A percentile compares a stretch with the other conserved stretches of the same genome.
Evolutionary conservation across 2,797 vertebrate genomes (phyloP).

Genomic region (Oceanodroma leucorhoa): DNA sequence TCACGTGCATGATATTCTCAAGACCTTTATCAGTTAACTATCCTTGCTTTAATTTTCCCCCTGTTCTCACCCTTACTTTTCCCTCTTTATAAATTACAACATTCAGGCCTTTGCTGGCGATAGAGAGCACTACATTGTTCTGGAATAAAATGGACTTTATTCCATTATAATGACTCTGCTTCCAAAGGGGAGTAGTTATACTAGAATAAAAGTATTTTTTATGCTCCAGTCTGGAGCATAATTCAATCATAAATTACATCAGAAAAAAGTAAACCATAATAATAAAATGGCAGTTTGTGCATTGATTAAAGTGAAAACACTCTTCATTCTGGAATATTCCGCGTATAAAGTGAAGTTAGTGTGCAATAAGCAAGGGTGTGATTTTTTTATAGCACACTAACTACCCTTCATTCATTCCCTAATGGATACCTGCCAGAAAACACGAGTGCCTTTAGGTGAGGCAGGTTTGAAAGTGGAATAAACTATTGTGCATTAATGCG

Average conservation of each 20-base stretch:
- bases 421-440: constrained; percentile 62
- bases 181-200: constrained; percentile 70
- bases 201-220: constrained; percentile 70
- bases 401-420: constrained; percentile 55
- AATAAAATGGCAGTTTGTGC: constrained; percentile 73
- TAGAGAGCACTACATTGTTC: constrained; percentile 65
- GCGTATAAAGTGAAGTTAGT: constrained; percentile 60
- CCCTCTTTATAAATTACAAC: constrained; percentile 62
- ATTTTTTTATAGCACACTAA: constrained; percentile 62
- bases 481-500: constrained; percentile 32
- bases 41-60: constrained; percentile 56
- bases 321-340: constrained; percentile 67
- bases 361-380: constrained; percentile 62
- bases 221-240: constrained; percentile 68
- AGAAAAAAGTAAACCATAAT: constrained; percentile 71
- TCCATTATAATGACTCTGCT: constrained; percentile 68
- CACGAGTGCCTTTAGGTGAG: constrained; percentile 57
- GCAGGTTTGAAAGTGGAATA: constrained; percentile 34
- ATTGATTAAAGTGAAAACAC: constrained; percentile 75
- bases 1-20: constrained; percentile 36
- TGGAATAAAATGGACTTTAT: constrained; percentile 71
- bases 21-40: constrained; percentile 68
- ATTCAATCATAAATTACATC: constrained; percentile 75
- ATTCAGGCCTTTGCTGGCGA: constrained; percentile 49
- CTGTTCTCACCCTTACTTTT: constrained; percentile 42